Base-by-base conservation (phyloP, 1,140 invertebrate genomes). In the Pseudomyrmex flavicornis region DNA sequence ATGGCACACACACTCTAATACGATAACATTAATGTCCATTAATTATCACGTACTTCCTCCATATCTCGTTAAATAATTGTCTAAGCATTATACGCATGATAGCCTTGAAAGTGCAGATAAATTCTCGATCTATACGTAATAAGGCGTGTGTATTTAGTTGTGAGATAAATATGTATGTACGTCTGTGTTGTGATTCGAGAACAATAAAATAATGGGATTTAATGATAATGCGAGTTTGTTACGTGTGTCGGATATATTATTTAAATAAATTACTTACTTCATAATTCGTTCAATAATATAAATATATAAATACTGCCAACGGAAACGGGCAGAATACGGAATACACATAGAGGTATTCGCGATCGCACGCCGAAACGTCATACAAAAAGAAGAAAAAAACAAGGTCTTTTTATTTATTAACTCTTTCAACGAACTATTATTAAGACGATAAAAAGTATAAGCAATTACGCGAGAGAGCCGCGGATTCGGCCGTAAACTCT, bases 401-500 rank as follows among this genome's bases (percentile, higher is more conserved):
- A 35, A 35, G 35, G 35, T 5, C 5, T 12, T 77, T 77, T 59
- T 59, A 61, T 59, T 61, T 70, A 72, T 61, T 70, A 72, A 35
- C 20, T 50, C 54, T 61, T 56, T 50, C 66, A 44, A 72, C 68
- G 59, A 80, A 61, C 68, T n/a, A 54, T 46, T 70, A 80, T 72
- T 80, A 80, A 70, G 44, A 20, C 44, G 54, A 59, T 26, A 26
- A 79, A 69, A 59, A 79, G 76, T 17, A 59, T 20, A 59, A 48
- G 35, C 54, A 80, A 80, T 80, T 70, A 70, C 20, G 35, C 35
- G 35, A 56, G 35, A 77, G 76, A 80, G 59, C 44, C 66, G n/a
- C 66, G 65, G 54, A 46, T 80, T 72, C 76, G 76, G 44, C 46
- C 66, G 50, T 80, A 80, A 80, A 80, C 44, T 54, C 66, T 80